Conservation (phyloP, 2,888 invertebrate species). For the Pyrochroa serraticornis region DNA sequence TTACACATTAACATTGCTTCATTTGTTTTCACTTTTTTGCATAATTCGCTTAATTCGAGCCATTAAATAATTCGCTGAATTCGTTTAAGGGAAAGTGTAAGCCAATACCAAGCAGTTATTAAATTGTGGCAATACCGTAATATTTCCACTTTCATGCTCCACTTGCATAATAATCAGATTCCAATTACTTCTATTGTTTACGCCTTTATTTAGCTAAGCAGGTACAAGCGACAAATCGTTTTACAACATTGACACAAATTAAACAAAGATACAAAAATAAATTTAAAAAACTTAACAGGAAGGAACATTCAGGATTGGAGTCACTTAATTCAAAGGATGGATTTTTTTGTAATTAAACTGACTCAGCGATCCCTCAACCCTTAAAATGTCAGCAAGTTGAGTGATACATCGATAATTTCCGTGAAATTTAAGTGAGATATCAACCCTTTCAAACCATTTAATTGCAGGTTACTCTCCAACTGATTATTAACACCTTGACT, state of each 20-base stretch:
- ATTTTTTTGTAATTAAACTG: not conserved
- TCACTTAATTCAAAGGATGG: not conserved
- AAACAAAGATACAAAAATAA: not conserved
- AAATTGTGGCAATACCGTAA: no score
- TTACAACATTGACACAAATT: not conserved
- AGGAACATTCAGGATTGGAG: not conserved
- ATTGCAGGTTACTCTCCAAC: constrained; percentile 23
- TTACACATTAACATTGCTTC: no score
- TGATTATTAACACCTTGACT: constrained; percentile 29
- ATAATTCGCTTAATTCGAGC: no score
- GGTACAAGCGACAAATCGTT: not conserved
- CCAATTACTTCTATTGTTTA: no score
- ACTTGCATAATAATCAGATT: not conserved
- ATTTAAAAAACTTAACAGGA: not conserved
- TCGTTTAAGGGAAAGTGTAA: not conserved
- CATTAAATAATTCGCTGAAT: no score
- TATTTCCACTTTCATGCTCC: constrained; percentile 8
- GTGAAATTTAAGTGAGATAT: constrained; percentile 30
- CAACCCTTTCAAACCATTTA: constrained; percentile 27
- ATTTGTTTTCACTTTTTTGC: no score
- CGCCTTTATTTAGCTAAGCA: no score
- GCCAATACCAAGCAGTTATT: not conserved
- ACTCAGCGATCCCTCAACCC: constrained; percentile 3
- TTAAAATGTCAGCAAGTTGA: constrained; percentile 4
- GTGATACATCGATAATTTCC: constrained; percentile 25